Evolutionary conservation across 2,888 invertebrate species (phyloP).

Genomic region (Disparrhopalites patrizii): DNA sequence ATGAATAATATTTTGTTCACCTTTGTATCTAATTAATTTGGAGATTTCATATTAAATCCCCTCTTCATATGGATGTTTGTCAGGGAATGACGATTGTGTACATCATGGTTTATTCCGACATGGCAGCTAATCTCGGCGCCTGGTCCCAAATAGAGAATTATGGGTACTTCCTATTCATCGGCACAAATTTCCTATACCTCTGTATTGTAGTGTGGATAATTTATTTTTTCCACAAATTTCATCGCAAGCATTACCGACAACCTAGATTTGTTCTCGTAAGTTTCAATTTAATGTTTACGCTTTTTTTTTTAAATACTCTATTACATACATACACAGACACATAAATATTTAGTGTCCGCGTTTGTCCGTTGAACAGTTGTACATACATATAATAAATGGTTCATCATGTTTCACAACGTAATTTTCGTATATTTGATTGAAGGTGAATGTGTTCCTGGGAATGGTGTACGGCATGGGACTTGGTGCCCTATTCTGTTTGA

Average conservation of each 20-base stretch:
- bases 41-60: no score
- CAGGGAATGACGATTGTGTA: neutral
- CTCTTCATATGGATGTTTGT: no score
- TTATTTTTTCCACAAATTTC: neutral
- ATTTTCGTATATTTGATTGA: neutral
- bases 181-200: neutral
- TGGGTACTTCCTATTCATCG: neutral
- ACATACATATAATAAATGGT: no score
- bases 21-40: no score
- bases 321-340: neutral
- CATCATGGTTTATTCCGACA: neutral
- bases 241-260: neutral
- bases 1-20: neutral
- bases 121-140: neutral
- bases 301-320: neutral
- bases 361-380: no score
- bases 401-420: neutral
- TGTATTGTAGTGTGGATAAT: neutral
- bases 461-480: neutral
- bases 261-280: neutral
- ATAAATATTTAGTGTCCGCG: no score
- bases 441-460: neutral
- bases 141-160: neutral
- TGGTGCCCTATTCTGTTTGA: neutral
- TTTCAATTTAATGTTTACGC: neutral